Evolutionary conservation across 1,140 invertebrate species (phyloP).

Genomic region (Sycophila sp.): DNA sequence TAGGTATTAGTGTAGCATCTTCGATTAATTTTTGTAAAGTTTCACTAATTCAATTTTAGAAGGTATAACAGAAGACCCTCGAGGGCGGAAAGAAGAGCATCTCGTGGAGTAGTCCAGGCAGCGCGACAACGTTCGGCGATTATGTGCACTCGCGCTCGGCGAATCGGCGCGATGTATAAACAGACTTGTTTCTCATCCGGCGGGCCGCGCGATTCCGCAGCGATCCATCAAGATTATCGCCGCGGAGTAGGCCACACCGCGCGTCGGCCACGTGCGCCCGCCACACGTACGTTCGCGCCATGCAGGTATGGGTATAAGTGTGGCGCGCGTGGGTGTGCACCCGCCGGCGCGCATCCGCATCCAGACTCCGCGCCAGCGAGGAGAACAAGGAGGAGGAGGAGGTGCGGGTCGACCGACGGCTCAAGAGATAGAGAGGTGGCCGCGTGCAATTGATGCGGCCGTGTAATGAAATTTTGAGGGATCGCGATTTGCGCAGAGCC

Average conservation of each 20-base stretch:
- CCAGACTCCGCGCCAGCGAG: background rate
- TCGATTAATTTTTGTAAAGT: too few relatives aligned
- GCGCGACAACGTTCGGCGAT: background rate
- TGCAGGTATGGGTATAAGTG: constrained; percentile 40
- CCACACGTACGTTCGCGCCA: constrained; percentile 33
- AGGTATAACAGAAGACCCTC: too few relatives aligned
- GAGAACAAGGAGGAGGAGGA: background rate
- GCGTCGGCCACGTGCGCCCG: constrained; percentile 31
- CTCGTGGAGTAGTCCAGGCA: too few relatives aligned
- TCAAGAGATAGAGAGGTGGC: too few relatives aligned
- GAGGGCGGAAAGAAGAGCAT: too few relatives aligned
- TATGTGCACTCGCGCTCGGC: too few relatives aligned
- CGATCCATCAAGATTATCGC: constrained; percentile 53
- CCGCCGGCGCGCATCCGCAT: constrained; percentile 38
- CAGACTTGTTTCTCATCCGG: constrained; percentile 11
- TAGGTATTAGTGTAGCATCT: too few relatives aligned
- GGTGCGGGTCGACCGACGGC: too few relatives aligned
- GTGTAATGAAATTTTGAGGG: constrained; percentile 3
- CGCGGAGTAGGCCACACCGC: constrained; percentile 22
- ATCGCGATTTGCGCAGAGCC: too few relatives aligned
- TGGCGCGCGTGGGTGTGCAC: constrained; percentile 18
- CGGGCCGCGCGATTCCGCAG: constrained; percentile 35
- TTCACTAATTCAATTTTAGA: too few relatives aligned
- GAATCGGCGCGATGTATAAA: background rate
- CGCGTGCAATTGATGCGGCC: background rate